Conservation (phyloP, 2,797 vertebrate species). For the Notolabrus celidotus region DNA sequence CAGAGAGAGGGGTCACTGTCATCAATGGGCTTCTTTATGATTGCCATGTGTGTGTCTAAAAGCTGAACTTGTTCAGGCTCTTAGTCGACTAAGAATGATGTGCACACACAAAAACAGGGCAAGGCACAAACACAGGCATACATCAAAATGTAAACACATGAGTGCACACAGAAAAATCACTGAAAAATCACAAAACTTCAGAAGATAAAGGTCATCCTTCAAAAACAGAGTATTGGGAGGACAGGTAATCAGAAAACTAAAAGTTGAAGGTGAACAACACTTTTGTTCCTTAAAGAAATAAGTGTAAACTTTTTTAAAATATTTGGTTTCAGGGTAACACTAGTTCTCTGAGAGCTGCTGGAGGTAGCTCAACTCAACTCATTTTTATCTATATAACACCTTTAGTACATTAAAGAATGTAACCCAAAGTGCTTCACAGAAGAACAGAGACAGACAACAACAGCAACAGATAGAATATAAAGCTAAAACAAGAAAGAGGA, state of each 20-base stretch:
- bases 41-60: slow-evolving; percentile 64
- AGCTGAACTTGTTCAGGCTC: slow-evolving; percentile 62
- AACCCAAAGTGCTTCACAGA: no score
- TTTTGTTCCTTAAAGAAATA: background rate
- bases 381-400: no score
- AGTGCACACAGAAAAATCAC: background rate
- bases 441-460: no score
- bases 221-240: slow-evolving; percentile 14
- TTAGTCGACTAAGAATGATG: slow-evolving; percentile 48
- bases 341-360: background rate
- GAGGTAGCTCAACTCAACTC: no score
- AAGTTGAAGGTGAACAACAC: slow-evolving; percentile 10
- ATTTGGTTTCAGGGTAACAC: background rate
- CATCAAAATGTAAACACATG: background rate
- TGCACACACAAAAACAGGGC: slow-evolving; percentile 36
- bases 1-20: slow-evolving; percentile 65
- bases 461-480: no score
- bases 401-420: no score
- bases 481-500: no score
- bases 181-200: slow-evolving; percentile 7
- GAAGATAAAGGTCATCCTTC: slow-evolving; percentile 6
- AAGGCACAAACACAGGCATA: slow-evolving; percentile 12
- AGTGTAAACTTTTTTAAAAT: background rate
- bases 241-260: slow-evolving; percentile 6
- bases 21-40: slow-evolving; percentile 77